phyloP scores from a whole-genome alignment of 2,113 vertebrate species.

The Pelecanoides urinatrix region DNA sequence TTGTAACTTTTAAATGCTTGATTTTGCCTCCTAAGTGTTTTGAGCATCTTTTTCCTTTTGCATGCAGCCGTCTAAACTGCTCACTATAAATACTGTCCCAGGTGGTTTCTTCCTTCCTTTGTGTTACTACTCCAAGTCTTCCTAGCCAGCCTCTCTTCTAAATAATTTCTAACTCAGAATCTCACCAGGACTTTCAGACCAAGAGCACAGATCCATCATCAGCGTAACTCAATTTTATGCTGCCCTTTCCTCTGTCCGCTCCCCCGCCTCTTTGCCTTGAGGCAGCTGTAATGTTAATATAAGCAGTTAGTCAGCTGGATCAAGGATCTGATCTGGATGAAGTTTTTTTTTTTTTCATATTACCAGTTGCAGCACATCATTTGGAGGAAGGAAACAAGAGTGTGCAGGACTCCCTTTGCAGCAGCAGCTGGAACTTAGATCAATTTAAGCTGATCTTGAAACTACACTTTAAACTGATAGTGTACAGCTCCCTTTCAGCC shows the following conservation, averaged over 20 bases:
- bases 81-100: neutral
- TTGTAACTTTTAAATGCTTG: neutral
- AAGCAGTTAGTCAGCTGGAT: neutral
- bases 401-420: neutral
- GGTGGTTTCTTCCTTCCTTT: neutral
- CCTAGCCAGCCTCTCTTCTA: neutral
- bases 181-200: neutral
- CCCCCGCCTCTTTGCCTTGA: neutral
- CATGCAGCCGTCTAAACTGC: neutral
- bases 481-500: neutral
- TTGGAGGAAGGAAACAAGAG: neutral
- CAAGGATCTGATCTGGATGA: neutral
- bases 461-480: neutral
- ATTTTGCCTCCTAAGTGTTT: neutral
- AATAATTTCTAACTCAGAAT: slow-evolving; percentile 14
- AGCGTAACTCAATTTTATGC: neutral
- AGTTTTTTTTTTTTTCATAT: neutral
- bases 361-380: neutral
- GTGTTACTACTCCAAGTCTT: neutral
- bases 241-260: neutral
- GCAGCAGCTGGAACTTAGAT: neutral
- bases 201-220: neutral
- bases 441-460: neutral
- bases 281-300: neutral
- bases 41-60: neutral